Base-by-base conservation (phyloP, 2,113 vertebrate species). In the Petromus typicus region DNA sequence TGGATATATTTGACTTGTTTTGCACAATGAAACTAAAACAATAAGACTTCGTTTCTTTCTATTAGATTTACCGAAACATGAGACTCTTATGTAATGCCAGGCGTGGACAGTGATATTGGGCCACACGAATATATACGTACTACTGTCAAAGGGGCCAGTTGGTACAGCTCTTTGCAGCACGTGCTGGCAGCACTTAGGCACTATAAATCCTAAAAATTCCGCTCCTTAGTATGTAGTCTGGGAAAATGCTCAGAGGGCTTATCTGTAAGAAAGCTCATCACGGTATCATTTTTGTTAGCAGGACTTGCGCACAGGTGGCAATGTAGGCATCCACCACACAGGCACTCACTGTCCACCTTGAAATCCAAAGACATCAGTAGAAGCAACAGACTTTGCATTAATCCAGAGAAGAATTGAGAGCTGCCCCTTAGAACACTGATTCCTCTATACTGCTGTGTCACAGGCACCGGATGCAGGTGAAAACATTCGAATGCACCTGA, bases 11-110 rank as follows among this genome's bases (percentile, higher is more conserved):
- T 94, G 61, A 69, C 25, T 86, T 90, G 23, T 34, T 66, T 91
- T 89, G 89, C 59, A 86, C 30, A 90, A 86, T 43, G 34, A 90
- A 86, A 95, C n/a, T 51, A 40, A 82, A 89, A 67, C 25, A n/a
- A 54, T 64, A 32, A 86, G 12, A 11, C 17, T 69, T 78, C 22
- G 40, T 61, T 76, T 45, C 14, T 54, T 56, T 95, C 40, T 67
- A n/a, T 45, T 23, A 66, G 51, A 76, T 14, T 27, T 43, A 45
- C 30, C 3, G 75, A 89, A 66, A 88, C 87, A 83, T 56, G 30
- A 91, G 30, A 61, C 48, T 48, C 54, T 51, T 34, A 34, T 14
- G 64, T 32, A 34, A 66, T 16, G 64, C 30, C 59, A 51, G 32
- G 8, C 34, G 45, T 51, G 45, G 27, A 34, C 16, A 78, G 32